Percentiles rank a stretch among this genome's conserved stretches.
phyloP scores from a whole-genome alignment of 2,888 invertebrate species.

The Bimastos eiseni region DNA sequence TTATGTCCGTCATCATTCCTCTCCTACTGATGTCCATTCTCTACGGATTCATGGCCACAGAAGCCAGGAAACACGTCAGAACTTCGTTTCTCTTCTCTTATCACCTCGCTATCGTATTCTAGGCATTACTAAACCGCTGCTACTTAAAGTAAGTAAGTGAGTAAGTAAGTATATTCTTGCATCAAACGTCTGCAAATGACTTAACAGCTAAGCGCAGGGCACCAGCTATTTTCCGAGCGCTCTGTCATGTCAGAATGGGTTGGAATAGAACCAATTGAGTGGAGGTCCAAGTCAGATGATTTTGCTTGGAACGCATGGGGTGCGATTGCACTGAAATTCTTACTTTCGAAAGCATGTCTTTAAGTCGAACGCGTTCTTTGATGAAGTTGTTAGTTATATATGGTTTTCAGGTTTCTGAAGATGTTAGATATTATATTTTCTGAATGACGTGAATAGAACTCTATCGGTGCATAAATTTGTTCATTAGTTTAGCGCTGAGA shows the following conservation, averaged over 20 bases:
- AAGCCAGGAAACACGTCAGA: conserved; percentile 23
- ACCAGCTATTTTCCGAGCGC: no score
- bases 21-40: background rate
- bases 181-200: no score
- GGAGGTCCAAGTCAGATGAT: background rate
- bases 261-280: no score
- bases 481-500: no score
- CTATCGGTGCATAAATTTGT: background rate
- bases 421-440: background rate
- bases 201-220: no score
- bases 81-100: background rate
- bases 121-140: no score
- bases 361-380: background rate
- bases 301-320: background rate
- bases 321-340: background rate
- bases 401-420: background rate
- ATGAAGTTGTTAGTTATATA: background rate
- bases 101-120: no score
- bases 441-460: background rate
- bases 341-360: background rate
- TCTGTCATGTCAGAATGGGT: no score
- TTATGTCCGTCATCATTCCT: conserved; percentile 15
- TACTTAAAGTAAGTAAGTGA: no score
- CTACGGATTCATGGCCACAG: conserved; percentile 15
- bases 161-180: no score